These are phyloP conservation scores for Bos taurus DNA, from an alignment of 2,113 vertebrate species.

Conservation along the genomic window ARS-UCD2.0 NC_037340.1:48089501-48090000, in stretches of 20 bases:
- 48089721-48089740: background rate
- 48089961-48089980: background rate
- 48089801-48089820: background rate
- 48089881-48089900: background rate
- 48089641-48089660: background rate
- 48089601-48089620: background rate
- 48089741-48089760: background rate
- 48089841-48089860: background rate
- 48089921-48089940: background rate
- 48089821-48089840: background rate
- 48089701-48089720: background rate
- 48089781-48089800: background rate
- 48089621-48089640: background rate
- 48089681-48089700: background rate
- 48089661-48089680: background rate
- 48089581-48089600: background rate
- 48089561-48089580: background rate
- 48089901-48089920: background rate
- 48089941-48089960: background rate
- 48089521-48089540: background rate
- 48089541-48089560: background rate
- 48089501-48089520: background rate
- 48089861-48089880: background rate
- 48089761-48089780: background rate
- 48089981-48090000: background rate